Conservation (phyloP, 2,113 vertebrate genomes). For the Odocoileus hemionus region DNA sequence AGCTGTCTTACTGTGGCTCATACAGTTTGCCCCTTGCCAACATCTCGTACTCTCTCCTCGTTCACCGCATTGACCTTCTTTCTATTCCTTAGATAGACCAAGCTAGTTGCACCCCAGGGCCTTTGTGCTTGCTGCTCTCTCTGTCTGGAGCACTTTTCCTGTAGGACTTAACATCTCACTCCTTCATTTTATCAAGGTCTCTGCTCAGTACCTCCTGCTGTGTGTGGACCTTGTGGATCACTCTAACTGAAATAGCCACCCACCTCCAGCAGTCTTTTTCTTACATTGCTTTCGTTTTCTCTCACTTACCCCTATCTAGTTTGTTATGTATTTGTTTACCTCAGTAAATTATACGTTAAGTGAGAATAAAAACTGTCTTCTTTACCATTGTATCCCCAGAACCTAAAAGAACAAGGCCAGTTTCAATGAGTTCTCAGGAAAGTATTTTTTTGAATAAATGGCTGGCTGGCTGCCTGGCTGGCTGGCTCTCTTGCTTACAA, state of each 20-base stretch:
- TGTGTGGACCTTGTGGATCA: not conserved
- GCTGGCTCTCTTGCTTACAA: not conserved
- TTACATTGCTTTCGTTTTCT: not conserved
- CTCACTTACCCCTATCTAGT: not conserved
- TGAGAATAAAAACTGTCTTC: not conserved
- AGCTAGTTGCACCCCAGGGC: not conserved
- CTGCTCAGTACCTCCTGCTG: not conserved
- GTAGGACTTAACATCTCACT: not conserved
- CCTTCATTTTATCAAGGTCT: not conserved
- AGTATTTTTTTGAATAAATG: not conserved
- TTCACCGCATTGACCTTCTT: not conserved
- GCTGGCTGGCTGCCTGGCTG: not conserved
- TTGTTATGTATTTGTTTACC: not conserved
- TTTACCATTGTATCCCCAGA: not conserved
- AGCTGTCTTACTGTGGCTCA: not conserved
- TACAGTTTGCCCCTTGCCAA: not conserved
- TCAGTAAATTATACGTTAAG: not conserved
- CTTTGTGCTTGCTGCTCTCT: not conserved
- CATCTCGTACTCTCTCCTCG: not conserved
- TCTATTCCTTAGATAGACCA: not conserved
- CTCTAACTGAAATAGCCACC: not conserved
- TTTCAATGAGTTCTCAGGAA: not conserved
- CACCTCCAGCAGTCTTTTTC: not conserved
- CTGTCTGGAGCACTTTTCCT: not conserved
- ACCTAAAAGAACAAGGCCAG: not conserved